Conservation (phyloP, 2,888 invertebrate species). For the Cephus runcator region DNA sequence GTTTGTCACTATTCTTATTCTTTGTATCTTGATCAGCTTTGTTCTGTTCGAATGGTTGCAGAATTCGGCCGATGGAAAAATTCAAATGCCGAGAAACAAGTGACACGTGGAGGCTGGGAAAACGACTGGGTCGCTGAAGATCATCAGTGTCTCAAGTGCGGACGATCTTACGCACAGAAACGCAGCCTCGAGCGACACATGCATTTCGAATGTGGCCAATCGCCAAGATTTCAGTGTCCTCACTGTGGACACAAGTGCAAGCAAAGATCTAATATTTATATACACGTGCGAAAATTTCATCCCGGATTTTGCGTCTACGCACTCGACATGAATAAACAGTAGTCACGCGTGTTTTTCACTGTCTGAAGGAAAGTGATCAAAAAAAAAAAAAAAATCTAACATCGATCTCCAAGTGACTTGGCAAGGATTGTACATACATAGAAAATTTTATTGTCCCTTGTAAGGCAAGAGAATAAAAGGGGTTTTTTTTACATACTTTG, state of each 20-base stretch:
- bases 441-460: background rate
- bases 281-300: slow-evolving; percentile 31
- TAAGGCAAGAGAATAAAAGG: background rate
- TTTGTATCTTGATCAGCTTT: slow-evolving; percentile 1
- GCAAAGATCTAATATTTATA: slow-evolving; percentile 34
- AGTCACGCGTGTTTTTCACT: background rate
- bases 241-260: slow-evolving; percentile 41
- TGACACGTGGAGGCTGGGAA: background rate
- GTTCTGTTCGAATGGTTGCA: slow-evolving; percentile 3
- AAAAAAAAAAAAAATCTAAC: background rate
- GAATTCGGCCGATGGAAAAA: background rate
- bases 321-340: background rate
- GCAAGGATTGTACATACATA: background rate
- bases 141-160: slow-evolving; percentile 33
- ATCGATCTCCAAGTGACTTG: background rate
- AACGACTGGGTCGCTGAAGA: slow-evolving; percentile 7
- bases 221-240: slow-evolving; percentile 46
- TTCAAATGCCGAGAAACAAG: background rate
- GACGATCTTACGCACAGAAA: slow-evolving; percentile 29
- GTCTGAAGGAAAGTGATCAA: background rate
- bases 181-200: slow-evolving; percentile 35
- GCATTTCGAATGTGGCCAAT: slow-evolving; percentile 49
- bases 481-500: background rate
- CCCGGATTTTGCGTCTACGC: slow-evolving; percentile 16
- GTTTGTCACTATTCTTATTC: background rate